Evolutionary conservation across 2,797 vertebrate genomes (phyloP).

Genomic region (Gobio occitaniae): DNA sequence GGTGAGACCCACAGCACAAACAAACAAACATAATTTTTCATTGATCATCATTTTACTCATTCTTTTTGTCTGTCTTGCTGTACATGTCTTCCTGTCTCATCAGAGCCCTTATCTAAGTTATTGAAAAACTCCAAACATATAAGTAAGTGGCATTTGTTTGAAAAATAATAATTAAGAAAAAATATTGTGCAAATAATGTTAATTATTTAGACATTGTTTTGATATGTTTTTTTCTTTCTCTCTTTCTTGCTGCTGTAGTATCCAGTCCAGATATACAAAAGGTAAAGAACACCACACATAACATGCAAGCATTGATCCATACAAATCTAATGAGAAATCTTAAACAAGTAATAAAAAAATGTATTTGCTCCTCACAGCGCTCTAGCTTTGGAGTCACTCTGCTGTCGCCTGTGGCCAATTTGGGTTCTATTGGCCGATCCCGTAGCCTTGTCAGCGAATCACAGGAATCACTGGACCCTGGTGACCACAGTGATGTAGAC

Average conservation of each 20-base stretch:
- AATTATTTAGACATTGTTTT: background rate
- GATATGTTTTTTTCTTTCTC: background rate
- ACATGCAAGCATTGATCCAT: background rate
- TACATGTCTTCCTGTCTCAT: conserved; percentile 47
- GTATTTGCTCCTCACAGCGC: conserved; percentile 67
- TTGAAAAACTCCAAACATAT: conserved; percentile 91
- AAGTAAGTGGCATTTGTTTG: conserved; percentile 74
- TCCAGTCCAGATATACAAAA: conserved; percentile 79
- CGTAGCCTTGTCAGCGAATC: conserved; percentile 81
- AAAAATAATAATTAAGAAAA: background rate
- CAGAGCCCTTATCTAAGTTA: conserved; percentile 92
- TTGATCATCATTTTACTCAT: background rate
- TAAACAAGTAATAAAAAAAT: background rate
- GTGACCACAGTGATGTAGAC: conserved; percentile 83
- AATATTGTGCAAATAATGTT: background rate
- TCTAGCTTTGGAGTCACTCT: conserved; percentile 80
- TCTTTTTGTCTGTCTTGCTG: background rate
- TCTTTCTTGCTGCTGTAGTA: conserved; percentile 69
- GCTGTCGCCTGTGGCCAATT: conserved; percentile 81
- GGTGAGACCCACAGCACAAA: conserved; percentile 73
- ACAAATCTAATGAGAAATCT: conserved; percentile 13
- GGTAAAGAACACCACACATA: conserved; percentile 67
- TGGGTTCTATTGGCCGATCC: conserved; percentile 81
- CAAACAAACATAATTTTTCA: conserved; percentile 1
- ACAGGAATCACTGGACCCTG: conserved; percentile 81